Evolutionary conservation across 2,888 invertebrate species (phyloP), one percentile per base, ranked within the genome.

Genomic region (Phoronis australis): DNA sequence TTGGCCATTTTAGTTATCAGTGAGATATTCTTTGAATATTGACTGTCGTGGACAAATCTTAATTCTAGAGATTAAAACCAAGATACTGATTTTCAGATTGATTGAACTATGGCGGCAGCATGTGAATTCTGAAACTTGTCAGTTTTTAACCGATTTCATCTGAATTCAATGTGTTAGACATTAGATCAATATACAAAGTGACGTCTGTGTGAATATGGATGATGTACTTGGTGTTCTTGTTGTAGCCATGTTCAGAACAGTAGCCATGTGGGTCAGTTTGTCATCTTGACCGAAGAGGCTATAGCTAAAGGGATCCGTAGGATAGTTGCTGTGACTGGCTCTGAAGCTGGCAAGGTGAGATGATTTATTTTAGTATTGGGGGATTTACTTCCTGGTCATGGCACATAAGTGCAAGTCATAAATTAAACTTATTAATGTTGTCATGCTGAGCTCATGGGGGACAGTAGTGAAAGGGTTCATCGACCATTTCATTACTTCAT

Each of bases 251-350:
- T 97, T 50, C 84, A 86, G 64, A 85, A 87, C 63, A 87, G 94
- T 21, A 89, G 92, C 0, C 95, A 99, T 75, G 88, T 96, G 68
- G 94, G 93, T 31, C 87, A 90, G 65, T 92, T 99, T 79, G 88
- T 96, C 1, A 96, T 99, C 67, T 85, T 91, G 3, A 89, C 90
- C 64, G 99, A 99, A 81, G 99, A 99, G 80, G 97, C 99, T 12
- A 99, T 99, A 61, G 94, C 99, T 41, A 99, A 99, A 80, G 99
- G 99, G 48, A 91, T 97, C 61, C 82, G 99, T 52, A 83, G 99
- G 70, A 95, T 99, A 70, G 92, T 97, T 25, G 97, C 96, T 21
- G 78, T 99, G 9, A 99, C 97, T 27, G 99, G 99, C 0, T 87
- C 90, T 3, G 95, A 95, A 80, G 96, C 95, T 24, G 54, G 57